These are phyloP conservation scores for Alcis repandata DNA, from an alignment of 2,888 invertebrate genomes.

Conservation along the genomic window DNA sequence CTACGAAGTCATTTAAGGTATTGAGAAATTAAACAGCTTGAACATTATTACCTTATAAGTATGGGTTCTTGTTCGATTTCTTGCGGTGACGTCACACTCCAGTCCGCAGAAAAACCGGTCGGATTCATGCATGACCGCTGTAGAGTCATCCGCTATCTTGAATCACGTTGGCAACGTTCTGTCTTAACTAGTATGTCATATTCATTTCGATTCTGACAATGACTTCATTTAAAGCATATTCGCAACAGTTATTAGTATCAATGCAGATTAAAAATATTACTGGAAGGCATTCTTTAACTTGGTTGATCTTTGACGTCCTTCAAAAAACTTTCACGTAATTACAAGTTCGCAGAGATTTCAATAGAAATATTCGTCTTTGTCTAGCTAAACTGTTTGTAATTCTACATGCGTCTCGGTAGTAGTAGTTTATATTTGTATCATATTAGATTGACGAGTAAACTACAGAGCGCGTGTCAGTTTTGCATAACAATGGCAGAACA, in stretches of 20 bases:
- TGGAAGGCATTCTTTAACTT: background rate
- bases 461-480: conserved; percentile 65
- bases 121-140: conserved; percentile 74
- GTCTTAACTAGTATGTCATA: conserved; percentile 57
- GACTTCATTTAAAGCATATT: conserved; percentile 25
- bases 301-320: background rate
- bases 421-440: conserved; percentile 64
- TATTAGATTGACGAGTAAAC: conserved; percentile 65
- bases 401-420: conserved; percentile 51
- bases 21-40: conserved; percentile 55
- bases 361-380: conserved; percentile 49
- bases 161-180: conserved; percentile 65
- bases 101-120: conserved; percentile 78
- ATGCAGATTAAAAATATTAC: conserved; percentile 8
- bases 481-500: conserved; percentile 71
- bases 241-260: conserved; percentile 20
- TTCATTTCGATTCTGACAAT: conserved; percentile 44
- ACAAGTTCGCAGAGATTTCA: background rate
- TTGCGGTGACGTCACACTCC: conserved; percentile 71
- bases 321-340: conserved; percentile 6
- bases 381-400: conserved; percentile 51
- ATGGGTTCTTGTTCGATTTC: conserved; percentile 57
- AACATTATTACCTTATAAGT: conserved; percentile 64
- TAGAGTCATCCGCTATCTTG: conserved; percentile 74
- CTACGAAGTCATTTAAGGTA: conserved; percentile 41